Evolutionary conservation across 2,888 invertebrate genomes (phyloP), one percentile per base, ranked within the genome.

Genomic region (Capitulum mitella): DNA sequence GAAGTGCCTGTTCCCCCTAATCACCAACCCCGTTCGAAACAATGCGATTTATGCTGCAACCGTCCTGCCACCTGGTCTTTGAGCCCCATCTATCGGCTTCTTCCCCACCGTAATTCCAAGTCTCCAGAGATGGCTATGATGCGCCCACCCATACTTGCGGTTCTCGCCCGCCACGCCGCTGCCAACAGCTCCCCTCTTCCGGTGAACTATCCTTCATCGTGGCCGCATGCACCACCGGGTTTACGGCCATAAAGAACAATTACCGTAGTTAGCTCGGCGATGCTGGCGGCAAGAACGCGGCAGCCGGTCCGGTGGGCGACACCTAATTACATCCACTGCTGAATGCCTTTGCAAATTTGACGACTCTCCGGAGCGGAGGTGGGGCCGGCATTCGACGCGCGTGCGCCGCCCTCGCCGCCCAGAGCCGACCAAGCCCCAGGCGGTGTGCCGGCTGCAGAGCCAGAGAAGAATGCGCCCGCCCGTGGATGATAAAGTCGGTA

Each of bases 321-420:
- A 64, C 64, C 64, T 64, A 34, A 64, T 64, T 64, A 29, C 34
- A 34, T 0, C 1, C 34, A 0, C 16, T 22, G 64, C 16, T 34
- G 64, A 29, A 34, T 29, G 64, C 64, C 32, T 29, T 32, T 64
- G 64, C 64, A 64, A 64, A 64, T 64, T 64, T 64, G 64, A 14
- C 34, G 64, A 16, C 64, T 64, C 64, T 34, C 64, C 64, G 14
- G 14, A 8, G 64, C 64, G 64, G 64, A 32, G 64, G 64, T 64
- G 64, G 34, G 19, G 34, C 29, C 34, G 64, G 64, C 34, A 64
- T 64, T 34, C 64, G 29, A 29, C 32, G 64, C 64, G 64, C 64
- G 64, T 64, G 64, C 64, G 64, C 64, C 19, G 19, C 34, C 2
- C 64, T 34, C 32, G 16, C 32, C 32, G 19, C 5, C 16, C 22